Evolutionary conservation across 1,140 invertebrate genomes (phyloP).

Genomic region (Lepidurus arcticus): DNA sequence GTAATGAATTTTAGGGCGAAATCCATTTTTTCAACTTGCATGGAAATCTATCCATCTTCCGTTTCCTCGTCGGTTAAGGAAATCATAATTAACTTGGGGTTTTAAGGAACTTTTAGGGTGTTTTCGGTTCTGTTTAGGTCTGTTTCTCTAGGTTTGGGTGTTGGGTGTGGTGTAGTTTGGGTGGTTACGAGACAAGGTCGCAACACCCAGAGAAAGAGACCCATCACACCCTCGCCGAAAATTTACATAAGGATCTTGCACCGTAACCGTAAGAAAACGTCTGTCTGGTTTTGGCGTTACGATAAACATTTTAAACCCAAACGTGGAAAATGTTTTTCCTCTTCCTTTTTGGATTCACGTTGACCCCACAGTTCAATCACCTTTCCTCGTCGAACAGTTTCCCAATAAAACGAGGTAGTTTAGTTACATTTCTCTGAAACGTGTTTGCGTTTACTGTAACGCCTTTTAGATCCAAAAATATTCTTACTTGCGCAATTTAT

Average conservation of each 20-base stretch:
- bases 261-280: no score
- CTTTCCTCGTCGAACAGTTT: neutral
- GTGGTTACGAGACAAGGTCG: neutral
- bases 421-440: neutral
- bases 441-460: neutral
- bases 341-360: neutral
- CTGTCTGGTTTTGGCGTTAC: neutral
- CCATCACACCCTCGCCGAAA: neutral
- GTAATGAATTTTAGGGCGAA: no score
- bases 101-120: no score
- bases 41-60: no score
- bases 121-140: neutral
- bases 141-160: neutral
- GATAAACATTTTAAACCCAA: neutral
- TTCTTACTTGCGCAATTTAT: no score
- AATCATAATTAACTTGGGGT: no score
- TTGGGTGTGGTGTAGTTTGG: constrained; percentile 1
- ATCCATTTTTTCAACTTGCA: no score
- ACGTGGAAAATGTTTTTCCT: neutral
- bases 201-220: neutral
- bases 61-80: no score
- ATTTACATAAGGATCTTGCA: neutral
- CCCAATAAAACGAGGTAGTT: neutral
- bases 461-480: no score
- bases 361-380: constrained; percentile 1